These are phyloP conservation scores for Pemphigus obesinymphae DNA, from an alignment of 1,140 invertebrate genomes.

Conservation along the genomic window DNA sequence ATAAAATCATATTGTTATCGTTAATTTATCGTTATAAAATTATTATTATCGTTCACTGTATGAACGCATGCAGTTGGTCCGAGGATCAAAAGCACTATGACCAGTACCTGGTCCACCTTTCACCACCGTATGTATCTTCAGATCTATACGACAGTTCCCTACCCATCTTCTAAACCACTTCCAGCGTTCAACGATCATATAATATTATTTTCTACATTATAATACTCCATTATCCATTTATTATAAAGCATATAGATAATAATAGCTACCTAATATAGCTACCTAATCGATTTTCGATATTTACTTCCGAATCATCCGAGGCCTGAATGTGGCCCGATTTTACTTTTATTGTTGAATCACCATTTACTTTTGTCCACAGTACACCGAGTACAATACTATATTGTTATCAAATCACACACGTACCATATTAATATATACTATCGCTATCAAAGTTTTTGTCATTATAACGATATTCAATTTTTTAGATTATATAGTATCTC, in stretches of 20 bases:
- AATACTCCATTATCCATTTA: not conserved
- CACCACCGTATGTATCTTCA: constrained; percentile 18
- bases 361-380: not conserved
- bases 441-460: not conserved
- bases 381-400: not conserved
- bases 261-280: not conserved
- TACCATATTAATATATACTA: not conserved
- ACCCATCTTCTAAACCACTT: constrained; percentile 20
- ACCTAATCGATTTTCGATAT: not conserved
- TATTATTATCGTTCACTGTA: too few species aligned
- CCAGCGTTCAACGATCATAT: not conserved
- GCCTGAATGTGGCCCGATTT: constrained; percentile 11
- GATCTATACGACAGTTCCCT: too few species aligned
- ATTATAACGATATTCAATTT: too few species aligned
- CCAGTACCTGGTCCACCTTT: constrained; percentile 10
- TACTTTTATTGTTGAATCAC: constrained; percentile 13
- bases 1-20: not conserved
- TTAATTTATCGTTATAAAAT: not conserved
- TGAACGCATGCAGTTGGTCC: constrained; percentile 6
- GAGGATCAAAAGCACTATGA: constrained; percentile 26
- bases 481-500: too few species aligned
- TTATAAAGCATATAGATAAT: not conserved
- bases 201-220: constrained; percentile 14
- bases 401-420: not conserved
- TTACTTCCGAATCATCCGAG: constrained; percentile 12